Evolutionary conservation across 2,888 invertebrate species (phyloP), one percentile per base, ranked within the genome.

Genomic region (Trichogramma dendrolimi): DNA sequence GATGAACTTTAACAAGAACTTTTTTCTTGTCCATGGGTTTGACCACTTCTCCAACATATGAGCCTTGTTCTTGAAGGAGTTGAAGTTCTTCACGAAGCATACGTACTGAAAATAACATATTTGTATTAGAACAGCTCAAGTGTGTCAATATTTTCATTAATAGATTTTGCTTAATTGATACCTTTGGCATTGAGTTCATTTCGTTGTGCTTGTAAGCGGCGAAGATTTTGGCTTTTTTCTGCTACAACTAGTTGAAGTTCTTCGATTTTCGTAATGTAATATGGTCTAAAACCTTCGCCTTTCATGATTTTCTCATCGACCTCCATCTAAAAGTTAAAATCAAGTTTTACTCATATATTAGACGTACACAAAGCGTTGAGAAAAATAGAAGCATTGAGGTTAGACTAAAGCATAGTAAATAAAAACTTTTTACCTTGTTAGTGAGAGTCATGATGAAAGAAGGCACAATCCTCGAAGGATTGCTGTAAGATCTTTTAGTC

Each of bases 21-120:
- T 99, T 99, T 82, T 99, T 99, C 80, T 99, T 99, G 80, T 99
- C 99, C 98, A 99, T 99, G 0, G 97, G 96, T 78, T 99, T 98
- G 0, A 98, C 97, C 4, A 99, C 98, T 82, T 99, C 99, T 7
- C 99, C 99, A 4, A 99, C 99, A 81, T 99, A 98, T 14, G 97
- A 97, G 10, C 99, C 99, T 79, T 99, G 99, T 75, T 99, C 99
- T 79, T 92, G 92, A 8, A 99, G 83, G 40, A 98, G 84, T 81
- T 98, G 97, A 1, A 99, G 83, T 78, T 99, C 99, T 77, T 99
- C 99, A 6, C 98, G 88, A 65, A 99, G 80, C 94, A 97, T 94
- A 43, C 99, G 90, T 51, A 99, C 98, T 93, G 74, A 39, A 80
- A 61, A 64, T 39, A 56, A 6, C 11, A 56, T 1, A 27, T 27